These are phyloP conservation scores for Cyclura pinguis DNA, from an alignment of 2,797 vertebrate species.

Conservation along the genomic window DNA sequence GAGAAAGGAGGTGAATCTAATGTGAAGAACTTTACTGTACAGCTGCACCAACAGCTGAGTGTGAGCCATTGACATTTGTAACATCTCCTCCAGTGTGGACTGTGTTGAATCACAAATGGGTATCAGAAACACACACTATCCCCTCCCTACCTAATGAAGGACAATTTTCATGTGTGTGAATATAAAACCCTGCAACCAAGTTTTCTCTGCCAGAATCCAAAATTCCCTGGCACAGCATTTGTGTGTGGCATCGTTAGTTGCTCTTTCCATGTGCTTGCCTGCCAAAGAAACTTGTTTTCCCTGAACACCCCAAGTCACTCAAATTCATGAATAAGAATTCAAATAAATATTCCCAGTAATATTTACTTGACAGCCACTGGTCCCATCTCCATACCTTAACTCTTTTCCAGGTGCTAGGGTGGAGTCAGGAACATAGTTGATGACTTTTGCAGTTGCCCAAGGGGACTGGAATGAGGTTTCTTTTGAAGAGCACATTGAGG, in stretches of 20 bases:
- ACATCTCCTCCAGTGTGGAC: not conserved
- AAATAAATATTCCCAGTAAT: constrained; percentile 30
- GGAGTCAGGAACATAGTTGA: not conserved
- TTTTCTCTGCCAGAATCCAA: constrained; percentile 14
- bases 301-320: constrained; percentile 23
- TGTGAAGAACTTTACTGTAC: no score
- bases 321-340: constrained; percentile 28
- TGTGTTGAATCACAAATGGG: not conserved
- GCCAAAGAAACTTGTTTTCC: constrained; percentile 34
- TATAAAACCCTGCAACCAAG: not conserved
- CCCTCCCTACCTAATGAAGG: not conserved
- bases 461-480: not conserved
- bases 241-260: not conserved
- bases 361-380: constrained; percentile 1
- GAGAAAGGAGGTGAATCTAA: not conserved
- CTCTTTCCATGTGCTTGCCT: constrained; percentile 22
- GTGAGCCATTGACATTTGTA: not conserved
- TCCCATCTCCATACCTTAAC: not conserved
- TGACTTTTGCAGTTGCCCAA: constrained; percentile 1
- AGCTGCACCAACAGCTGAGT: no score
- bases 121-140: not conserved
- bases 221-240: not conserved
- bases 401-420: not conserved
- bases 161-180: not conserved
- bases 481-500: not conserved